Conservation (phyloP, 2,113 vertebrate species). For the Leptodactylus fuscus region DNA sequence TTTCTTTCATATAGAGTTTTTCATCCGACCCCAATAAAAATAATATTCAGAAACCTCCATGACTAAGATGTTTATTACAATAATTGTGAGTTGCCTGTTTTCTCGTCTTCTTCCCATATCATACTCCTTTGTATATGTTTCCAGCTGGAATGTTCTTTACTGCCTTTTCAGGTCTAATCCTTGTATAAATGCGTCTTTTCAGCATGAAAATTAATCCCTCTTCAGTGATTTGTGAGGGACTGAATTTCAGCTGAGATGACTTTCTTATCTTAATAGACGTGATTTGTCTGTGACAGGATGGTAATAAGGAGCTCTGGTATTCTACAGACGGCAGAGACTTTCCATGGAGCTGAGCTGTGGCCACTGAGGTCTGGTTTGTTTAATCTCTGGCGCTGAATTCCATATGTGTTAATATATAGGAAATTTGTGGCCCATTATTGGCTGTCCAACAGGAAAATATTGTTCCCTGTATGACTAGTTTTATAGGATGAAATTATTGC, state of each 20-base stretch:
- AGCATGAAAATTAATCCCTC: not conserved
- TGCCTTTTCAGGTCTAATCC: not conserved
- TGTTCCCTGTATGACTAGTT: not conserved
- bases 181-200: not conserved
- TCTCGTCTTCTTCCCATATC: not conserved
- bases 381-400: not conserved
- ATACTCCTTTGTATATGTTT: not conserved
- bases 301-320: not conserved
- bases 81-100: not conserved
- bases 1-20: not conserved
- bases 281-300: not conserved
- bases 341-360: not conserved
- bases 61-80: not conserved
- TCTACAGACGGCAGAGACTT: not conserved
- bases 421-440: not conserved
- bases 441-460: not conserved
- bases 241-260: not conserved
- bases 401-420: not conserved
- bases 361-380: not conserved
- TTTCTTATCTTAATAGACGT: not conserved
- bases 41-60: not conserved
- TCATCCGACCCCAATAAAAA: not conserved
- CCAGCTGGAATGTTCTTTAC: not conserved
- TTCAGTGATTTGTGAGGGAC: not conserved
- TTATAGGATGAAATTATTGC: not conserved